Percentiles rank a stretch among this genome's conserved stretches.
Evolutionary conservation across 2,113 vertebrate species (phyloP).

Genomic region (Anthoscopus minutus): DNA sequence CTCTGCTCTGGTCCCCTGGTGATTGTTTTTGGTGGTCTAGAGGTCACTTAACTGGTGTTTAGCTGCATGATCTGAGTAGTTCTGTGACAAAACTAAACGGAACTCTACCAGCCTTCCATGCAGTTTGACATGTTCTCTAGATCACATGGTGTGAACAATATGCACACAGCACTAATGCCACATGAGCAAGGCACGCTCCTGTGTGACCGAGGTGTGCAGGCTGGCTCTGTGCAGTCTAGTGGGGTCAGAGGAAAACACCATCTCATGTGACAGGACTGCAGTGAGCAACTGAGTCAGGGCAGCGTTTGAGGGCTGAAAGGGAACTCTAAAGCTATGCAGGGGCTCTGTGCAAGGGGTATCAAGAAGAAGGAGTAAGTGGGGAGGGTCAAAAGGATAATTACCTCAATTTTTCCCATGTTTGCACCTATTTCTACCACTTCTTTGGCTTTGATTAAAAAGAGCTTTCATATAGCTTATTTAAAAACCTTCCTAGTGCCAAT

Average conservation of each 20-base stretch:
- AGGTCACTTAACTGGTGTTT: neutral
- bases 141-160: neutral
- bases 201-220: neutral
- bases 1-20: neutral
- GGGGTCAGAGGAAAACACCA: neutral
- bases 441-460: neutral
- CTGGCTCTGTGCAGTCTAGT: too few relatives aligned
- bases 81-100: neutral
- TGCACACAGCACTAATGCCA: rapidly evolving
- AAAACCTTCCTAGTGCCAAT: neutral
- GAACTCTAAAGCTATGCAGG: neutral
- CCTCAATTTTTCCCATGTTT: neutral
- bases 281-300: neutral
- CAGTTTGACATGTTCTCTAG: neutral
- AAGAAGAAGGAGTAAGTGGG: neutral
- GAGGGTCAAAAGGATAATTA: neutral
- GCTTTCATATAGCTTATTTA: neutral
- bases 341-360: neutral
- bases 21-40: neutral
- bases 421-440: neutral
- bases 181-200: neutral
- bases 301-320: neutral
- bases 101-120: rapidly evolving
- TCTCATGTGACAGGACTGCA: neutral
- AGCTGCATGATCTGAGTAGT: neutral